Conservation (phyloP, 2,113 vertebrate species). For the Typhlomys cinereus region DNA sequence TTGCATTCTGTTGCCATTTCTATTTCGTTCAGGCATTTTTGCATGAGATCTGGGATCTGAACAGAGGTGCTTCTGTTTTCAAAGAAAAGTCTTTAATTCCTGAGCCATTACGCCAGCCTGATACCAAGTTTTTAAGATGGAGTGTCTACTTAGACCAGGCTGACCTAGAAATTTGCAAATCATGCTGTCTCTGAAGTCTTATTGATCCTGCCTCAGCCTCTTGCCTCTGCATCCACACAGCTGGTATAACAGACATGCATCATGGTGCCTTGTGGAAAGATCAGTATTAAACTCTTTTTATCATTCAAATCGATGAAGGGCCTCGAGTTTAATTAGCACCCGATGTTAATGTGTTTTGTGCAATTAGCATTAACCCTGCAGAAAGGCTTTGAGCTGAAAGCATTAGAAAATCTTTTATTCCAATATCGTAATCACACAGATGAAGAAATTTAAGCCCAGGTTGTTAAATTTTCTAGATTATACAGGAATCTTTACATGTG, state of each 20-base stretch:
- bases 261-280: not conserved
- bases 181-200: not conserved
- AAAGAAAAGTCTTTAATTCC: not conserved
- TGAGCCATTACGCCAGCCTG: too few relatives aligned
- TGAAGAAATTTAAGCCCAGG: conserved; percentile 7
- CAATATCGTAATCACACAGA: conserved; percentile 50
- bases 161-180: not conserved
- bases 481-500: not conserved
- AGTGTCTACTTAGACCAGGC: not conserved
- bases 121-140: not conserved
- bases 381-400: conserved; percentile 30
- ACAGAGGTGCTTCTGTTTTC: too few relatives aligned
- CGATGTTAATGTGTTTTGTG: conserved; percentile 24
- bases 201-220: not conserved
- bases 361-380: not conserved
- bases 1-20: too few relatives aligned
- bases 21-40: too few relatives aligned
- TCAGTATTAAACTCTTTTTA: not conserved
- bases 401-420: conserved; percentile 39
- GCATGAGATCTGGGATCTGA: too few relatives aligned
- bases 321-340: conserved; percentile 32
- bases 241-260: not conserved
- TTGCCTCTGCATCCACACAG: not conserved
- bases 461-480: not conserved
- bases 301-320: not conserved